Evolutionary conservation across 2,888 invertebrate species (phyloP).

Genomic region (Falcaria lacertinaria): DNA sequence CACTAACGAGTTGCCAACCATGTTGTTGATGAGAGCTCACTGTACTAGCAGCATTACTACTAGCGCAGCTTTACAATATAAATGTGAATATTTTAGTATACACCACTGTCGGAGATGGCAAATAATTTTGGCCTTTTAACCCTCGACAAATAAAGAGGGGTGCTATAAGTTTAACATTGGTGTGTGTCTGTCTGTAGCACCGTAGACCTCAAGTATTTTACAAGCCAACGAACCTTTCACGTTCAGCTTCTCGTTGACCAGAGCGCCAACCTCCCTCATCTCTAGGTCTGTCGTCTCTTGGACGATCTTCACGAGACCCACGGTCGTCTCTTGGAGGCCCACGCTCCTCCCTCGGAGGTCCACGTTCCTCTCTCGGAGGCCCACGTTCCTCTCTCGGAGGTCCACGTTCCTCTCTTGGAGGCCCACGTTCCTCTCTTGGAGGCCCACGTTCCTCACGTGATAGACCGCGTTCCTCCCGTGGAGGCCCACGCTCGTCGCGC

Average conservation of each 20-base stretch:
- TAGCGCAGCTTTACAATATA: too few species aligned
- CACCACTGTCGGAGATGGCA: too few species aligned
- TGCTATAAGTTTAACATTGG: too few species aligned
- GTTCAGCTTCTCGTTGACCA: slow-evolving; percentile 32
- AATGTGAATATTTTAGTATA: too few species aligned
- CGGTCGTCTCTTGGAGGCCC: not conserved
- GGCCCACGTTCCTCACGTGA: not conserved
- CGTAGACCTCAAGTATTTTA: too few species aligned
- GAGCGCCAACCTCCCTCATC: slow-evolving; percentile 42
- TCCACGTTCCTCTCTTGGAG: not conserved
- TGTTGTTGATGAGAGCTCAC: too few species aligned
- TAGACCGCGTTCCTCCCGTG: not conserved
- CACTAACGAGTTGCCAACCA: too few species aligned
- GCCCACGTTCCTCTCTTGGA: not conserved
- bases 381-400: not conserved
- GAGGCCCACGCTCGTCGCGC: not conserved
- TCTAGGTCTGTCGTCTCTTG: not conserved
- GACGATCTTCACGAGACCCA: not conserved
- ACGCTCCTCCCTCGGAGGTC: not conserved
- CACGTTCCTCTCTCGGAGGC: not conserved
- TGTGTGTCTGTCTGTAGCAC: not conserved
- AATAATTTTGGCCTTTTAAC: too few species aligned
- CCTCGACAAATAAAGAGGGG: too few species aligned
- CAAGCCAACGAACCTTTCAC: slow-evolving; percentile 27
- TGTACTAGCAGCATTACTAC: too few species aligned